A percentile compares a stretch with the other conserved stretches of the same genome.
phyloP scores from a whole-genome alignment of 2,113 vertebrate species.

The Mionectes macconnelli region DNA sequence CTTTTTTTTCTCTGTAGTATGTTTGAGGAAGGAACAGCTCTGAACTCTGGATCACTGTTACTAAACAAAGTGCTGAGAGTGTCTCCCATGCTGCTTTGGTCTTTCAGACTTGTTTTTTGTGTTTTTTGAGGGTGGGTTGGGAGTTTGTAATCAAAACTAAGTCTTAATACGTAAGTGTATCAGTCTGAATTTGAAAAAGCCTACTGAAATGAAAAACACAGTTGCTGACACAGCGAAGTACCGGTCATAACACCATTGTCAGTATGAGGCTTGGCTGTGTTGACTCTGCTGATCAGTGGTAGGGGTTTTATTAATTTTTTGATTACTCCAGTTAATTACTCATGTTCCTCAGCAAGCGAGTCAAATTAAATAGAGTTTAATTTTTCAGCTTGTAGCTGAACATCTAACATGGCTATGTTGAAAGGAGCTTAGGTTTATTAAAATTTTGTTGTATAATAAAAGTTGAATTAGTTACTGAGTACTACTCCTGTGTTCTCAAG shows the following conservation, averaged over 20 bases:
- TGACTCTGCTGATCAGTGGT: background rate
- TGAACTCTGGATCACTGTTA: background rate
- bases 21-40: slow-evolving; percentile 27
- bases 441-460: background rate
- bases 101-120: background rate
- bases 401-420: background rate
- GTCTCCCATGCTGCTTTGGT: background rate
- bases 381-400: background rate
- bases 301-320: background rate
- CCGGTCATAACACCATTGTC: background rate
- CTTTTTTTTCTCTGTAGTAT: background rate
- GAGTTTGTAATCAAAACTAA: background rate
- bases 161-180: background rate
- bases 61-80: background rate
- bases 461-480: background rate
- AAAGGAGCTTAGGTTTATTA: background rate
- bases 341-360: background rate
- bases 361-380: background rate
- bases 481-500: background rate
- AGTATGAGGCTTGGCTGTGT: background rate
- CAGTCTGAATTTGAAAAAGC: background rate
- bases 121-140: background rate
- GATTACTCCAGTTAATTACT: background rate
- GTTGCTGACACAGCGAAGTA: background rate
- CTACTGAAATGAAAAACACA: background rate